These are phyloP conservation scores for Setophaga kirtlandii DNA, from an alignment of 2,113 vertebrate species.

Conservation along the genomic window DNA sequence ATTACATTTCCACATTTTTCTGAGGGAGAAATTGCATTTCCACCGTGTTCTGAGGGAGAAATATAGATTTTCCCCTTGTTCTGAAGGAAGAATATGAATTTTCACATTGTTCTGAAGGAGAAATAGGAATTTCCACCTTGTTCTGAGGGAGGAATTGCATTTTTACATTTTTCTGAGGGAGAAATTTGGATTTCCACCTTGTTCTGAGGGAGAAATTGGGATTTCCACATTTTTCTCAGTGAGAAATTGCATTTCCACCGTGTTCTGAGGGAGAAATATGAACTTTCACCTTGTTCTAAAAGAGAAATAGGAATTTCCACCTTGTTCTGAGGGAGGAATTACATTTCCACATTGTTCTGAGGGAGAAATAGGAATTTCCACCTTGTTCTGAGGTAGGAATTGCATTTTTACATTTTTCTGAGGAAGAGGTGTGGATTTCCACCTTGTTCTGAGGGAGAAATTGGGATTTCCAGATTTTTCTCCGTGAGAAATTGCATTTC, in stretches of 20 bases:
- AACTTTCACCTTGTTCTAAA: not conserved
- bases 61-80: no score
- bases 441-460: no score
- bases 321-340: no score
- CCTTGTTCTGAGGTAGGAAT: not conserved
- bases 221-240: not conserved
- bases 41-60: no score
- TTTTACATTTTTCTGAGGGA: not conserved
- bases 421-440: no score
- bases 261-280: no score
- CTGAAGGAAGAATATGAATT: not conserved
- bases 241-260: not conserved
- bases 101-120: not conserved
- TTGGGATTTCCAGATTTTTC: no score
- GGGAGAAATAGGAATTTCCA: accelerated
- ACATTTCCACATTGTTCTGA: no score
- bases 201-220: not conserved
- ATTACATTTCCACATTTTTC: not conserved
- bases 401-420: not conserved
- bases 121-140: accelerated
- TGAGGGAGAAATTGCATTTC: not conserved
- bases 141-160: not conserved
- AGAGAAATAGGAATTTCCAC: not conserved
- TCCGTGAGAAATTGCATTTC: no score
- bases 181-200: not conserved